phyloP scores from a whole-genome alignment of 2,113 vertebrate species.

The Cyanistes caeruleus region DNA sequence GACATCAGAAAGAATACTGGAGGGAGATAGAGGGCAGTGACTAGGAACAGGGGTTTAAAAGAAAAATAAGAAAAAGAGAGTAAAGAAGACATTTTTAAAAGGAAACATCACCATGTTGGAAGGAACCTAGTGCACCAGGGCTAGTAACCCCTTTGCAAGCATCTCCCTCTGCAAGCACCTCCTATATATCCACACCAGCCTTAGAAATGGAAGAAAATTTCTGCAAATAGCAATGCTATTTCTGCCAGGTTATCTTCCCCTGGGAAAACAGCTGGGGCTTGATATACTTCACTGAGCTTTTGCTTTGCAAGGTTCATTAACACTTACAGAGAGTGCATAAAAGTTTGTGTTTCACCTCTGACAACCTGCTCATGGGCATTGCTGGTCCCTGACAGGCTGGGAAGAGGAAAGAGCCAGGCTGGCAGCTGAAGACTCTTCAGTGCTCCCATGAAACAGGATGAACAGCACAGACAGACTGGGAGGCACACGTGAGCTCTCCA shows the following conservation, averaged over 20 bases:
- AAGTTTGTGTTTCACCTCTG: conserved; percentile 36
- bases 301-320: conserved; percentile 46
- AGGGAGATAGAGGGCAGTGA: neutral
- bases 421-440: neutral
- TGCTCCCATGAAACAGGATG: accelerated
- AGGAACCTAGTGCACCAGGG: neutral
- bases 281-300: neutral
- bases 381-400: neutral
- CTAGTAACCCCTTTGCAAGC: neutral
- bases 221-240: neutral
- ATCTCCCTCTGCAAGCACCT: neutral
- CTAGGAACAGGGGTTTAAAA: neutral
- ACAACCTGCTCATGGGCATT: neutral
- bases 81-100: neutral
- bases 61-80: neutral
- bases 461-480: neutral
- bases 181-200: neutral
- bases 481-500: accelerated
- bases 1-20: neutral
- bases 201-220: neutral
- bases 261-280: conserved; percentile 6
- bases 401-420: neutral
- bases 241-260: neutral
- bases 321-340: neutral
- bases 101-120: accelerated